A percentile compares a stretch with the other conserved stretches of the same genome.
phyloP scores from a whole-genome alignment of 2,113 vertebrate species.

The Nematolebias whitei region DNA sequence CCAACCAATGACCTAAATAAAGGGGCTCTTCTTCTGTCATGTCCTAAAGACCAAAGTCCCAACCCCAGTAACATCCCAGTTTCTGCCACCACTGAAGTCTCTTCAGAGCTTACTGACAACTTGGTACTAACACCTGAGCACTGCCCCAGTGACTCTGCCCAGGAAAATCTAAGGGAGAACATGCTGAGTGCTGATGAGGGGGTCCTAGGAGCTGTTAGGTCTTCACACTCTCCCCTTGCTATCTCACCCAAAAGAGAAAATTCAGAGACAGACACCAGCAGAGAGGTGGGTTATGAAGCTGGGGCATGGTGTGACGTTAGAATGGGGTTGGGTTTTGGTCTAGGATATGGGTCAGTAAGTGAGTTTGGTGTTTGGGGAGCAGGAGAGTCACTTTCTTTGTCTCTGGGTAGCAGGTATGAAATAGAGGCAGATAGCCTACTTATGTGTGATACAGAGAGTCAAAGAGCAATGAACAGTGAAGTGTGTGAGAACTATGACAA shows the following conservation, averaged over 20 bases:
- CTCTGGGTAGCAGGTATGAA: constrained; percentile 70
- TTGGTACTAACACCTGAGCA: constrained; percentile 70
- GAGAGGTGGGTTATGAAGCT: constrained; percentile 44
- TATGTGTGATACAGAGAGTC: constrained; percentile 70
- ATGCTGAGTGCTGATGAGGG: constrained; percentile 74
- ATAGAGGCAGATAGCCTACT: constrained; percentile 76
- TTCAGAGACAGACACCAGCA: constrained; percentile 72
- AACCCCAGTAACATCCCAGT: constrained; percentile 83
- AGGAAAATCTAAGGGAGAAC: constrained; percentile 82
- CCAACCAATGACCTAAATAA: constrained; percentile 85
- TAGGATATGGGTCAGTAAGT: constrained; percentile 52
- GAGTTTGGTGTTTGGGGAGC: constrained; percentile 67
- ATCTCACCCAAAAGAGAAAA: constrained; percentile 85
- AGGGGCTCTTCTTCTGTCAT: constrained; percentile 76
- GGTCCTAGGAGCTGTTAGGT: constrained; percentile 63
- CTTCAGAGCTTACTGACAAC: constrained; percentile 76
- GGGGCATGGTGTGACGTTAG: constrained; percentile 59
- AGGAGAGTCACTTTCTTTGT: constrained; percentile 65
- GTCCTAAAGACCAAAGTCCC: constrained; percentile 75
- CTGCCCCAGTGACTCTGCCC: constrained; percentile 72
- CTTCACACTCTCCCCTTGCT: constrained; percentile 76
- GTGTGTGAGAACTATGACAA: constrained; percentile 54
- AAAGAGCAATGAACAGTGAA: constrained; percentile 55
- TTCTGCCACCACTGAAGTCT: constrained; percentile 70
- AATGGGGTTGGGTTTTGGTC: constrained; percentile 44